These are phyloP conservation scores for Sebastes matsubarae DNA, from an alignment of 2,797 vertebrate species.

Conservation along the genomic window DNA sequence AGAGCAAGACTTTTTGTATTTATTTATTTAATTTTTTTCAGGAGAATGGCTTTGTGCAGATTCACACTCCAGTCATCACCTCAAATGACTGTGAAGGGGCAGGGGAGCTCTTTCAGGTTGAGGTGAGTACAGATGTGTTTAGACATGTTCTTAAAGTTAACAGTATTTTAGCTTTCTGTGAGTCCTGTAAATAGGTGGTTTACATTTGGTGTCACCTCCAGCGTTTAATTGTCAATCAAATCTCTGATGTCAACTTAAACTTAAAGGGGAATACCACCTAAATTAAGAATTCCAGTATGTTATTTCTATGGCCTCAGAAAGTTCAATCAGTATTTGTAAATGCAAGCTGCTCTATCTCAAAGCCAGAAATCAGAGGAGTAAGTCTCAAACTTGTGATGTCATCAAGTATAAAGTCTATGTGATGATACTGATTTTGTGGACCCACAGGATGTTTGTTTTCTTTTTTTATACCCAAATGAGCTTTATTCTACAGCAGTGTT, in stretches of 20 bases:
- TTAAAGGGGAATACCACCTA: too few species aligned
- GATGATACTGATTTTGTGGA: too few species aligned
- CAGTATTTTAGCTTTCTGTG: neutral
- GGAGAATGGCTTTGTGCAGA: slow-evolving; percentile 89
- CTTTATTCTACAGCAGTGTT: too few species aligned
- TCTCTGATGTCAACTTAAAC: neutral
- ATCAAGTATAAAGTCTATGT: too few species aligned
- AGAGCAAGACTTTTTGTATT: neutral
- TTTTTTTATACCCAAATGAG: too few species aligned
- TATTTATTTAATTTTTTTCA: slow-evolving; percentile 56
- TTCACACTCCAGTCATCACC: slow-evolving; percentile 96
- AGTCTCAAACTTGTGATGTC: too few species aligned
- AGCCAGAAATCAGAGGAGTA: too few species aligned
- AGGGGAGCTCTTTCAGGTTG: slow-evolving; percentile 92
- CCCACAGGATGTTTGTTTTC: too few species aligned
- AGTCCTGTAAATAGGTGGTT: neutral
- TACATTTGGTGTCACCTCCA: neutral
- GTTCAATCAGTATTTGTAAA: too few species aligned
- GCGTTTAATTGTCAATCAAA: neutral
- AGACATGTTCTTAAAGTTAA: neutral
- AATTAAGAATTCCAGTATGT: too few species aligned
- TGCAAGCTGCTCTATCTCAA: too few species aligned
- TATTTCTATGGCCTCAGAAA: too few species aligned
- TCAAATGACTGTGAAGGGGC: slow-evolving; percentile 98
- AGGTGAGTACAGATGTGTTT: slow-evolving; percentile 77